Percentiles rank a stretch among this genome's conserved stretches.
phyloP scores from a whole-genome alignment of 2,113 vertebrate species.

The Proterorhinus semilunaris region DNA sequence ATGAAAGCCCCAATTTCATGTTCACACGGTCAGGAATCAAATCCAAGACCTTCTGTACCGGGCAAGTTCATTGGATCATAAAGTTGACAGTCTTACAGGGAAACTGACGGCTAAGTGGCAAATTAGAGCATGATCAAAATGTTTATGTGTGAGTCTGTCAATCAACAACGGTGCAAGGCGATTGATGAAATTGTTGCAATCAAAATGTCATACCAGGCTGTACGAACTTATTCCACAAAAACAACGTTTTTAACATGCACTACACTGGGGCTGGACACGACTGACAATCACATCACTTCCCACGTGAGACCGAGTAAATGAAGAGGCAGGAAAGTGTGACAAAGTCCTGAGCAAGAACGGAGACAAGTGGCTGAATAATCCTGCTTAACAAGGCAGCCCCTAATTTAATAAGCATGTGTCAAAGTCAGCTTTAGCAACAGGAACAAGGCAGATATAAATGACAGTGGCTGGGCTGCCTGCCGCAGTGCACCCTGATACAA shows the following conservation, averaged over 20 bases:
- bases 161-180: too few species aligned
- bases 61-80: too few species aligned
- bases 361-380: slow-evolving; percentile 38
- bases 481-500: slow-evolving; percentile 31
- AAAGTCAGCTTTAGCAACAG: slow-evolving; percentile 47
- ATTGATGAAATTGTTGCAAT: not conserved
- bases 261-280: not conserved
- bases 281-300: slow-evolving; percentile 16
- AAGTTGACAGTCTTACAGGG: too few species aligned
- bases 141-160: too few species aligned
- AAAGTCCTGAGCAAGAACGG: slow-evolving; percentile 20
- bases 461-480: slow-evolving; percentile 29
- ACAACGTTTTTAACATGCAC: not conserved
- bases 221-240: not conserved
- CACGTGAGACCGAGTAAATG: slow-evolving; percentile 13
- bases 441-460: slow-evolving; percentile 53
- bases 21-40: too few species aligned
- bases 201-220: not conserved
- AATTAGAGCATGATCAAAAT: too few species aligned
- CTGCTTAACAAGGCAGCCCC: slow-evolving; percentile 28
- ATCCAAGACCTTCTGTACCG: too few species aligned
- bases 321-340: slow-evolving; percentile 29
- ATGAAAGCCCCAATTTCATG: too few species aligned
- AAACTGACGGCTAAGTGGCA: too few species aligned
- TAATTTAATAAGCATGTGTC: slow-evolving; percentile 19